phyloP scores from a whole-genome alignment of 2,888 invertebrate genomes.

The Meiosimyza platycephala region DNA sequence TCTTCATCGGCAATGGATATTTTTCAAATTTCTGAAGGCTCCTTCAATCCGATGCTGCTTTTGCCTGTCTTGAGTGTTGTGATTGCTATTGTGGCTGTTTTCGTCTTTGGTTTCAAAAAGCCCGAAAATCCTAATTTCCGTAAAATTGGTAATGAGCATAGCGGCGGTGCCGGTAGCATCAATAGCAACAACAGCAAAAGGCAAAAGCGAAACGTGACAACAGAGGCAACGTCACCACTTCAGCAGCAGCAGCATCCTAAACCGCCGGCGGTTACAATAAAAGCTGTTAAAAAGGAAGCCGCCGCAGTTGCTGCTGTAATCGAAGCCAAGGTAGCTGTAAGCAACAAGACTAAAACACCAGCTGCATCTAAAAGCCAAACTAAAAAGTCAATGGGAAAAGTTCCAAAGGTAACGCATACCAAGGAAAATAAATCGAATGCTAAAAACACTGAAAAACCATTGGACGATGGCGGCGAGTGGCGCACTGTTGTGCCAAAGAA shows the following conservation, averaged over 20 bases:
- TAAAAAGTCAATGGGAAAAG: background rate
- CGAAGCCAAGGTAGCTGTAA: background rate
- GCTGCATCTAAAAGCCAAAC: background rate
- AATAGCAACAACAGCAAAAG: background rate
- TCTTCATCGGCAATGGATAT: background rate
- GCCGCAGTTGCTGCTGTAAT: background rate
- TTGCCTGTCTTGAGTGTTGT: background rate
- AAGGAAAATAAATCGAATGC: background rate
- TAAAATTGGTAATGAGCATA: background rate
- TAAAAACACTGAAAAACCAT: background rate
- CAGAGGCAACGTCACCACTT: background rate
- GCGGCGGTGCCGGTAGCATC: background rate
- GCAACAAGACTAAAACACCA: no score
- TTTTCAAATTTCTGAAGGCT: background rate
- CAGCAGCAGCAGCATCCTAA: background rate
- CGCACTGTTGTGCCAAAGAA: constrained; percentile 7
- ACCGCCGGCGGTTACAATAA: background rate
- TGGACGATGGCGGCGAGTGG: constrained; percentile 20
- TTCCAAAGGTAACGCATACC: background rate
- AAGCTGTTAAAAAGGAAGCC: background rate
- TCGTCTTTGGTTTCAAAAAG: constrained; percentile 6
- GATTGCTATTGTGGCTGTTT: background rate
- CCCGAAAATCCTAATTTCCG: background rate
- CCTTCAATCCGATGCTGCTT: background rate
- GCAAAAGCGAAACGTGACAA: background rate